These are phyloP conservation scores for Neoniphon sammara DNA, from an alignment of 2,797 vertebrate species.

Conservation along the genomic window DNA sequence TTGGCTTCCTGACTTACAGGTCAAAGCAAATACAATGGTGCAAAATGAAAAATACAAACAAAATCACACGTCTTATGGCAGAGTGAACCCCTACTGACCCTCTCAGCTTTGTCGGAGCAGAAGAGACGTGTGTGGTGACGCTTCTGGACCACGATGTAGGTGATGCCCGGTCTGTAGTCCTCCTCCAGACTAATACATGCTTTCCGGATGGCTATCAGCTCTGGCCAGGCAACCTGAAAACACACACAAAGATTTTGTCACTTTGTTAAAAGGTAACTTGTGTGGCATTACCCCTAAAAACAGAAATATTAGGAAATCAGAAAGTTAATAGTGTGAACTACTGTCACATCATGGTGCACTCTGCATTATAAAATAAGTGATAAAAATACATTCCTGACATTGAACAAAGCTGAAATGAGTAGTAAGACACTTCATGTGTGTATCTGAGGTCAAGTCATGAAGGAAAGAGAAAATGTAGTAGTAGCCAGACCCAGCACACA, in stretches of 20 bases:
- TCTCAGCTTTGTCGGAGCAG: conserved; percentile 97
- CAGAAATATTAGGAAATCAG: too few species aligned
- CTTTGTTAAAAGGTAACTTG: too few species aligned
- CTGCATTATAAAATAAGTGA: background rate
- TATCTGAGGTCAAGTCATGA: background rate
- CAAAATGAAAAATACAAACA: background rate
- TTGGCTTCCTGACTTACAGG: too few species aligned
- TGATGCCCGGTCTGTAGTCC: conserved; percentile 97
- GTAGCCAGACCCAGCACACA: too few species aligned
- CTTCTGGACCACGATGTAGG: conserved; percentile 99
- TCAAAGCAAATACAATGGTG: too few species aligned
- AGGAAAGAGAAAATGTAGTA: background rate
- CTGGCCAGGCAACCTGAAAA: conserved; percentile 95
- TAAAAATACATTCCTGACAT: background rate
- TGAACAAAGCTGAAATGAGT: too few species aligned
- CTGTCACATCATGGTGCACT: too few species aligned
- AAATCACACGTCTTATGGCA: background rate
- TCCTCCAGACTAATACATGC: conserved; percentile 99
- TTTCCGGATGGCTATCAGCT: conserved; percentile 98
- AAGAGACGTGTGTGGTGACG: conserved; percentile 98
- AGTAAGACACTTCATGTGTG: background rate
- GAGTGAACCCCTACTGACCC: conserved; percentile 81
- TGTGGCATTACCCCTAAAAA: too few species aligned
- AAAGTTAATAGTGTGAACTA: too few species aligned
- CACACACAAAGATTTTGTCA: background rate